Conservation (phyloP, 2,888 invertebrate species). For the Hesperia comma region DNA sequence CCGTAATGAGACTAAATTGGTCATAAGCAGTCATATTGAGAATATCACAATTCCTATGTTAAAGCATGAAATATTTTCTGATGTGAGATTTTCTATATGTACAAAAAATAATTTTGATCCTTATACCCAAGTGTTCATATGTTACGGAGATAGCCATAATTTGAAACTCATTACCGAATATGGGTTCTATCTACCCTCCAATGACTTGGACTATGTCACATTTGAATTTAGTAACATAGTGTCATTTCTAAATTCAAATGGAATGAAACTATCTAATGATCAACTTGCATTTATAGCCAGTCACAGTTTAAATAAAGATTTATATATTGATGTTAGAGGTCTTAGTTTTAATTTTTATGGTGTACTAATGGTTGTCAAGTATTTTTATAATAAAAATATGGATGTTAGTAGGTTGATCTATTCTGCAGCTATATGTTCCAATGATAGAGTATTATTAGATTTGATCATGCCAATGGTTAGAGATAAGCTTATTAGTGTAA, state of each 20-base stretch:
- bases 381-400: constrained; percentile 66
- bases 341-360: constrained; percentile 87
- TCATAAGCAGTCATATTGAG: constrained; percentile 62
- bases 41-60: constrained; percentile 61
- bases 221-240: constrained; percentile 84
- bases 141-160: constrained; percentile 93
- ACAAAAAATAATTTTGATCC: constrained; percentile 82
- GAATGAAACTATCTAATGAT: constrained; percentile 77
- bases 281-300: constrained; percentile 86
- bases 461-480: constrained; percentile 68
- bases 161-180: constrained; percentile 92
- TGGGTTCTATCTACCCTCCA: constrained; percentile 90
- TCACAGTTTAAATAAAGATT: constrained; percentile 84
- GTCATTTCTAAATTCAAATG: constrained; percentile 61
- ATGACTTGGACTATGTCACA: constrained; percentile 87
- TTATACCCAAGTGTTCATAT: constrained; percentile 92
- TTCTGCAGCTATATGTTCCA: constrained; percentile 72
- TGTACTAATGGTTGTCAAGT: constrained; percentile 74
- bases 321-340: constrained; percentile 86
- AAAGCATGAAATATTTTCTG: constrained; percentile 63
- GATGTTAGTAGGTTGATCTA: constrained; percentile 75
- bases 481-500: constrained; percentile 60
- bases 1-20: constrained; percentile 79
- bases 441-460: constrained; percentile 66
- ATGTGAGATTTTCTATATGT: constrained; percentile 74